phyloP scores from a whole-genome alignment of 2,888 invertebrate species.

The Mythimna ferrago region DNA sequence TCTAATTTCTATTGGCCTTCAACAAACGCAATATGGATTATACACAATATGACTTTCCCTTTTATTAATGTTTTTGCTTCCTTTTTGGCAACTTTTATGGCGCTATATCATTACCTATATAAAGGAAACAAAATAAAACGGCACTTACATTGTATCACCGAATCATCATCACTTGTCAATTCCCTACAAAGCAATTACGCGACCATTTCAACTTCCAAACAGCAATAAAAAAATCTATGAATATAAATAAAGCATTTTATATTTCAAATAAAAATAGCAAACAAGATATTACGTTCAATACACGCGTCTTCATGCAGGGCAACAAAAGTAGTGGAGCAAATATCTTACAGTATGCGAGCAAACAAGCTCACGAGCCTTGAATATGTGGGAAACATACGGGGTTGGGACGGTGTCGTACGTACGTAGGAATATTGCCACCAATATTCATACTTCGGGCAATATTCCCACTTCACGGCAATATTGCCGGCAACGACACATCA shows the following conservation, averaged over 20 bases:
- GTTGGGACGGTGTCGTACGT: neutral
- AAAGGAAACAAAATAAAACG: neutral
- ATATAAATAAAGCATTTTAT: conserved; percentile 22
- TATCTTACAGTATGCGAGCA: conserved; percentile 69
- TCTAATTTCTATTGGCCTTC: no score
- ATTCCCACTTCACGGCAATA: no score
- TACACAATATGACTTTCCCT: no score
- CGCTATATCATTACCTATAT: no score
- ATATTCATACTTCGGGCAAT: no score
- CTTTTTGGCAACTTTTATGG: no score
- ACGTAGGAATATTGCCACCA: no score
- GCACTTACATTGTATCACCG: neutral
- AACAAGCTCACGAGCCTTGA: conserved; percentile 73
- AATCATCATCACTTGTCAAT: neutral
- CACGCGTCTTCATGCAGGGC: conserved; percentile 41
- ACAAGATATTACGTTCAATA: conserved; percentile 57
- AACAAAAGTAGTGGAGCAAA: conserved; percentile 75
- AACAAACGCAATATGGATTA: no score
- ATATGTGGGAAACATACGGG: conserved; percentile 59
- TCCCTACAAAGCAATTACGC: neutral
- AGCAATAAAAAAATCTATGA: conserved; percentile 44
- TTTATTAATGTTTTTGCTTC: no score
- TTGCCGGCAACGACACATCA: no score
- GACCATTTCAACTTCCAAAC: neutral
- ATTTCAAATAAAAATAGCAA: conserved; percentile 46